Conservation (phyloP, 2,113 vertebrate species). For the Sialia sialis region DNA sequence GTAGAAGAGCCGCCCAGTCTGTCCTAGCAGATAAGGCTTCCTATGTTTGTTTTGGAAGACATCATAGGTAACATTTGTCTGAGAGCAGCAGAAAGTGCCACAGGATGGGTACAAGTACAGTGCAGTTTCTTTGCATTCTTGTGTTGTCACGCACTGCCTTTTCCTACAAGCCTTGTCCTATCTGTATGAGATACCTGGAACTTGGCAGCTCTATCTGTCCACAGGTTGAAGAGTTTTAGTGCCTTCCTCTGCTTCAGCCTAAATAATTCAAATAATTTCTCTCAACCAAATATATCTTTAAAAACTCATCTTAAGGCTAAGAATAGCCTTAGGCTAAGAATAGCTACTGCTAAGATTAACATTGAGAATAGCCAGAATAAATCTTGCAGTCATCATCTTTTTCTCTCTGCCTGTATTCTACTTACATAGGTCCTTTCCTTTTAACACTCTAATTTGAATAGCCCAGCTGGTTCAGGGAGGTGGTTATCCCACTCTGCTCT, state of each 20-base stretch:
- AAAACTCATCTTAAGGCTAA: not conserved
- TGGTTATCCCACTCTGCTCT: not conserved
- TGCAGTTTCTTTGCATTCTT: not conserved
- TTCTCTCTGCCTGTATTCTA: not conserved
- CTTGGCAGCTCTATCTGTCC: not conserved
- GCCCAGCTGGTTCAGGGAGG: not conserved
- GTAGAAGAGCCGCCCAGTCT: rapidly evolving
- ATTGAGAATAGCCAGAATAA: not conserved
- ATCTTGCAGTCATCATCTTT: not conserved
- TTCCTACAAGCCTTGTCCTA: not conserved
- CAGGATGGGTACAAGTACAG: not conserved
- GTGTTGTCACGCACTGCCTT: not conserved
- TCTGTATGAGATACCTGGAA: not conserved
- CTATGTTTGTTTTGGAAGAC: not conserved
- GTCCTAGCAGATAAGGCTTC: rapidly evolving
- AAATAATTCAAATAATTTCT: not conserved
- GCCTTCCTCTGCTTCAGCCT: not conserved
- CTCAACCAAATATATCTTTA: not conserved
- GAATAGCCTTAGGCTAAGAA: slow-evolving; percentile 6
- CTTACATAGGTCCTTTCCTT: not conserved
- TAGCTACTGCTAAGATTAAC: not conserved
- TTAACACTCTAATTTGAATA: not conserved
- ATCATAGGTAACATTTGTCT: not conserved
- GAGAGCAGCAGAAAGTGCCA: not conserved
- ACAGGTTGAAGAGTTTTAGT: not conserved